Conservation (phyloP, 2,888 invertebrate genomes). For the Harpalus rubripes region DNA sequence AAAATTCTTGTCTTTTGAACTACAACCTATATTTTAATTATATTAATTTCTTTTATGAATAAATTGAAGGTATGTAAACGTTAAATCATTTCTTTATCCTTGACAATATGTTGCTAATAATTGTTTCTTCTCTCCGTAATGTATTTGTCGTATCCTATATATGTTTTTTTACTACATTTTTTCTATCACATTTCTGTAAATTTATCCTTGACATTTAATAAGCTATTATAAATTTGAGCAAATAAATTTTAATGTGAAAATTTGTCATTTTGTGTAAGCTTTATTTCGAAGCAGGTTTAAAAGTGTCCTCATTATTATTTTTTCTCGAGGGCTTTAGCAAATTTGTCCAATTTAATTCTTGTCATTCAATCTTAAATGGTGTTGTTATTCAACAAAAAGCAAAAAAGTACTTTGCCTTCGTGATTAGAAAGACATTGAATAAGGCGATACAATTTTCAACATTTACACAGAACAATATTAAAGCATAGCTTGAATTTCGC, state of each 20-base stretch:
- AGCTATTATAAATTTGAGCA: slow-evolving; percentile 31
- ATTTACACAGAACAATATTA: no score
- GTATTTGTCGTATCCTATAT: slow-evolving; percentile 2
- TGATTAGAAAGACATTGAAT: no score
- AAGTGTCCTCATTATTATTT: slow-evolving; percentile 12
- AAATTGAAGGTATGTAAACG: no score
- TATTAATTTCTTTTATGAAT: no score
- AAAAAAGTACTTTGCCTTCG: not conserved
- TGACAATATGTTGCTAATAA: not conserved
- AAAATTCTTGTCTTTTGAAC: no score
- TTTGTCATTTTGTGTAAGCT: slow-evolving; percentile 25
- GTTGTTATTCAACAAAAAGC: not conserved
- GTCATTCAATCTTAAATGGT: not conserved
- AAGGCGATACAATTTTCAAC: no score
- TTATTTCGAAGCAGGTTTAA: not conserved
- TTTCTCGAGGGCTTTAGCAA: not conserved
- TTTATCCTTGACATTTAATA: slow-evolving; percentile 40
- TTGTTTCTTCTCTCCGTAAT: not conserved
- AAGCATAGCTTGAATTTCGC: no score
- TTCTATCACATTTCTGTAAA: not conserved
- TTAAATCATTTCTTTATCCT: no score
- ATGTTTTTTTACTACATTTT: not conserved
- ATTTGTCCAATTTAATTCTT: slow-evolving; percentile 31
- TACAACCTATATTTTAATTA: no score
- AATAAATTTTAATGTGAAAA: slow-evolving; percentile 15